Evolutionary conservation across 2,888 invertebrate genomes (phyloP).

Genomic region (Lydus trimaculatus): DNA sequence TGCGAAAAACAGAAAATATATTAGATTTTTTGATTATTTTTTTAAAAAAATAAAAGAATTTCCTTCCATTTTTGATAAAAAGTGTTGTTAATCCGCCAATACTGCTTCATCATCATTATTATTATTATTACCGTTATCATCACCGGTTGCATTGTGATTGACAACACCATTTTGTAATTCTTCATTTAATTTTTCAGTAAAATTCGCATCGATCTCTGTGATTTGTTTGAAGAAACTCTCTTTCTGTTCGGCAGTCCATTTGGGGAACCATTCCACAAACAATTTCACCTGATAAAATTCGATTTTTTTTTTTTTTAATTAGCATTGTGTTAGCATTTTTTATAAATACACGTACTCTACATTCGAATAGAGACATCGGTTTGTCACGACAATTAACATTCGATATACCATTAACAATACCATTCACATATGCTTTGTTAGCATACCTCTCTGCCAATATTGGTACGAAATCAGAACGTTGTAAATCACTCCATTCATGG

Average conservation of each 20-base stretch:
- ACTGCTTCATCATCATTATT: conserved; percentile 40
- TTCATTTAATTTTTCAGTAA: conserved; percentile 73
- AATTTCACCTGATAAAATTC: conserved; percentile 76
- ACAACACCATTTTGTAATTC: conserved; percentile 60
- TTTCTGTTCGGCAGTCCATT: conserved; percentile 79
- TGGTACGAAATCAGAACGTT: conserved; percentile 82
- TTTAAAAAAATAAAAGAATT: conserved; percentile 61
- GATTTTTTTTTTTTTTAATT: too few species aligned
- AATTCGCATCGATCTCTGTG: conserved; percentile 74
- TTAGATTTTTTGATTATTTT: conserved; percentile 31
- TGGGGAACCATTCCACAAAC: conserved; percentile 83
- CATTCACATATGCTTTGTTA: conserved; percentile 73
- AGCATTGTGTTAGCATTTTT: too few species aligned
- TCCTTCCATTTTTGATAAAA: not conserved
- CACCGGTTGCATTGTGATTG: conserved; percentile 28
- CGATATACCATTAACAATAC: conserved; percentile 73
- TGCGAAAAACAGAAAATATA: conserved; percentile 4
- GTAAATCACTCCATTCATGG: conserved; percentile 87
- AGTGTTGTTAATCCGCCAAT: conserved; percentile 44
- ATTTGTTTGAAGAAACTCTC: conserved; percentile 74
- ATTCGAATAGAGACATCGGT: conserved; percentile 83
- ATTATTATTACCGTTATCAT: conserved; percentile 23
- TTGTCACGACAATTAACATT: conserved; percentile 74
- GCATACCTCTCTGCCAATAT: conserved; percentile 73
- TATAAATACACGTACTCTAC: conserved; percentile 71